These are phyloP conservation scores for Zingel zingel DNA, from an alignment of 2,113 vertebrate species.

Conservation along the genomic window DNA sequence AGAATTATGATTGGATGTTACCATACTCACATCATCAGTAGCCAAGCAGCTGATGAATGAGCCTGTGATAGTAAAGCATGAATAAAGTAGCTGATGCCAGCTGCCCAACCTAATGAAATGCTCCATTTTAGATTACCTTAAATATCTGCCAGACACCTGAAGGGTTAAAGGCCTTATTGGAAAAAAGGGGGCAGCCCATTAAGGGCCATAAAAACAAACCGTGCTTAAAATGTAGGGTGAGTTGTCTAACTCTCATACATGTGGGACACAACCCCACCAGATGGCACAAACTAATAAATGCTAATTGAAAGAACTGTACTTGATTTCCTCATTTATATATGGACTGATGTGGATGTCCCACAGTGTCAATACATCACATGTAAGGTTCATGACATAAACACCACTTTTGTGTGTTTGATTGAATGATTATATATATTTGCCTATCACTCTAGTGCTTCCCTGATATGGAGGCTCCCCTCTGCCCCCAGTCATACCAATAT, in stretches of 20 bases:
- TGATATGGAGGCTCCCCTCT: neutral
- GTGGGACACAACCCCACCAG: neutral
- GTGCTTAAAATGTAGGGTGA: neutral
- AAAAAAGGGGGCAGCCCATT: neutral
- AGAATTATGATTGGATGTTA: too few relatives aligned
- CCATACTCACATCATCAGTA: too few relatives aligned
- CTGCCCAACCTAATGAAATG: too few relatives aligned
- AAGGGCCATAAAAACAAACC: neutral
- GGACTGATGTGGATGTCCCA: neutral
- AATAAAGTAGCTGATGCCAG: too few relatives aligned
- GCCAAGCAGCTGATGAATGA: too few relatives aligned
- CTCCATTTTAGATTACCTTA: too few relatives aligned
- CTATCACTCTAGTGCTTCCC: neutral
- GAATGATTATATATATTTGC: too few relatives aligned
- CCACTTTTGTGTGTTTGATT: neutral
- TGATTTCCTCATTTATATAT: neutral
- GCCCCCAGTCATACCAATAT: neutral
- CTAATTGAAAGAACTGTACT: conserved; percentile 15
- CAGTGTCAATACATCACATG: too few relatives aligned
- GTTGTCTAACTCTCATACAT: neutral
- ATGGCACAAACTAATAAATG: conserved; percentile 10
- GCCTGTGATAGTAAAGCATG: too few relatives aligned
- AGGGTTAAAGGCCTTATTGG: too few relatives aligned
- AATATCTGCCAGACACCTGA: too few relatives aligned
- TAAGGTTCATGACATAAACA: neutral